These are phyloP conservation scores for Myxocyprinus asiaticus DNA, from an alignment of 2,113 vertebrate species.

Conservation along the genomic window DNA sequence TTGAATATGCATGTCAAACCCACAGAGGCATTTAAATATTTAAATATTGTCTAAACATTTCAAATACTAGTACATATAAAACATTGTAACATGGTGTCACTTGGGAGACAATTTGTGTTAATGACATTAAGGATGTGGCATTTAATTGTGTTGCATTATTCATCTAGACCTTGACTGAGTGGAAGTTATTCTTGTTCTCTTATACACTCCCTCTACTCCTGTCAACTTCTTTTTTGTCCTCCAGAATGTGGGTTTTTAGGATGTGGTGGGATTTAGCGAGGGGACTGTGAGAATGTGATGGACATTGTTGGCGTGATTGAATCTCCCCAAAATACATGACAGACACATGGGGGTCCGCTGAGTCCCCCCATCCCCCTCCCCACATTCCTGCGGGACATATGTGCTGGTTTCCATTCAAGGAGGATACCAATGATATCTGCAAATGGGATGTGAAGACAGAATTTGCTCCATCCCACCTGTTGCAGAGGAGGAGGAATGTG, in stretches of 20 bases:
- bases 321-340: conserved; percentile 44
- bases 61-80: too few species aligned
- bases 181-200: conserved; percentile 28
- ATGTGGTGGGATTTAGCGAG: conserved; percentile 35
- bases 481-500: too few species aligned
- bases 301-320: conserved; percentile 40
- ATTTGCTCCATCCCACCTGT: too few species aligned
- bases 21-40: neutral
- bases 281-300: conserved; percentile 26
- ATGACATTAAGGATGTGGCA: neutral
- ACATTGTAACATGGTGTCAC: neutral
- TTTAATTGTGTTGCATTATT: conserved; percentile 1
- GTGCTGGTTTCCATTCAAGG: conserved; percentile 46
- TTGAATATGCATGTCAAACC: neutral
- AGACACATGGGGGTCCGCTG: conserved; percentile 37
- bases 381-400: conserved; percentile 36
- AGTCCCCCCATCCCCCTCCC: conserved; percentile 33
- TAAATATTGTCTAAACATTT: neutral
- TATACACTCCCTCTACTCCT: conserved; percentile 11
- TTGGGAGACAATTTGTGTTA: neutral
- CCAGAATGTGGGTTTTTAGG: conserved; percentile 34
- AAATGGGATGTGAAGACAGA: too few species aligned
- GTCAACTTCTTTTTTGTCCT: conserved; percentile 21
- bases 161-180: conserved; percentile 12
- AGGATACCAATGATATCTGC: neutral